Percentiles rank a stretch among this genome's conserved stretches.
Evolutionary conservation across 30 jellyfish, hydroid and myxozoan genomes (phyloP).

Genomic region (Catostylus mosaicus): DNA sequence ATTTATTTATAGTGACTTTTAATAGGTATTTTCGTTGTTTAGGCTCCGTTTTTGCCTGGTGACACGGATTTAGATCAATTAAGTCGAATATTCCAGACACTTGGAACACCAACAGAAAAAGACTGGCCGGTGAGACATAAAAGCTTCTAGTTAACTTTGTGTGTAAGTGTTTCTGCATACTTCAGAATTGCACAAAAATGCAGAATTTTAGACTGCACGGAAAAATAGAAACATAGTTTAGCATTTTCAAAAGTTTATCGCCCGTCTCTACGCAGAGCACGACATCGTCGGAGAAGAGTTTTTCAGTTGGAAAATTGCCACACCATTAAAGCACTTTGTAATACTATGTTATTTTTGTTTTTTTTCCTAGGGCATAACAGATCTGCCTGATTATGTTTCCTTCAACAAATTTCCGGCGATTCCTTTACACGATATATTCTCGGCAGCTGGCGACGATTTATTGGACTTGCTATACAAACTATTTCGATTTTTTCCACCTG

Average conservation of each 20-base stretch:
- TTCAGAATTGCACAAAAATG: too few relatives aligned
- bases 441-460: constrained; percentile 99
- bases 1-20: too few relatives aligned
- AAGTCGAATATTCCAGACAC: constrained; percentile 89
- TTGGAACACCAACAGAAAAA: constrained; percentile 98
- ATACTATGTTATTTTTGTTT: too few relatives aligned
- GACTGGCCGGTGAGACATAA: constrained; percentile 99
- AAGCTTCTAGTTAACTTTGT: not conserved
- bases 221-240: too few relatives aligned
- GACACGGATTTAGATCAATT: constrained; percentile 96
- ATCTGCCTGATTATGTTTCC: constrained; percentile 91
- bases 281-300: too few relatives aligned
- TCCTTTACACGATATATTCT: constrained; percentile 89
- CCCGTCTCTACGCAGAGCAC: too few relatives aligned
- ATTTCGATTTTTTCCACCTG: constrained; percentile 78
- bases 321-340: too few relatives aligned
- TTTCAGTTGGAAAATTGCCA: too few relatives aligned
- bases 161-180: not conserved
- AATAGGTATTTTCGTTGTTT: not conserved
- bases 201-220: too few relatives aligned
- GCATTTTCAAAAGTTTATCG: too few relatives aligned
- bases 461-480: constrained; percentile 80
- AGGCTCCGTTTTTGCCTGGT: constrained; percentile 99
- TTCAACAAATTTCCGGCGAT: constrained; percentile 92
- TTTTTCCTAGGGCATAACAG: constrained; percentile 81